phyloP scores from a whole-genome alignment of 2,797 vertebrate species.

The Microctenopoma lineatum region DNA sequence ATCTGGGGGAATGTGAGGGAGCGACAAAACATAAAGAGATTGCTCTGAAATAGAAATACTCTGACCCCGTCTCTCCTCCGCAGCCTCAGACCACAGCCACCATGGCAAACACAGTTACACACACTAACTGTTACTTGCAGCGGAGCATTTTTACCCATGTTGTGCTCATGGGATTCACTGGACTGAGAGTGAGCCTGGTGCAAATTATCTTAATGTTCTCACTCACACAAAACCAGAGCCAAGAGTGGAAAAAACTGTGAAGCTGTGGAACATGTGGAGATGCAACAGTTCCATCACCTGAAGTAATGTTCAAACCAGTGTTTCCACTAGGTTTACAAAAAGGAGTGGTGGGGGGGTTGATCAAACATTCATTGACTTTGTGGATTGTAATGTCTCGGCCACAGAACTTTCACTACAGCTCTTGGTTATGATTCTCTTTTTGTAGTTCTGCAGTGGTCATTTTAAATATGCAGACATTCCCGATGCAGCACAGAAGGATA shows the following conservation, averaged over 20 bases:
- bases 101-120: conserved; percentile 52
- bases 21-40: conserved; percentile 70
- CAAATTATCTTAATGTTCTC: conserved; percentile 21
- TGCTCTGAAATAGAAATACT: conserved; percentile 80
- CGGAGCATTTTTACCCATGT: conserved; percentile 18
- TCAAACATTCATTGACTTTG: no score
- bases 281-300: background rate
- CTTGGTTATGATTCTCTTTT: no score
- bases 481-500: no score
- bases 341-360: no score
- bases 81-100: conserved; percentile 60
- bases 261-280: conserved; percentile 4
- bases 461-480: no score
- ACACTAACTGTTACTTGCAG: conserved; percentile 50
- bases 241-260: conserved; percentile 2
- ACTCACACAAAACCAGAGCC: conserved; percentile 5
- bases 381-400: no score
- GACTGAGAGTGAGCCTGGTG: conserved; percentile 19
- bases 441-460: no score
- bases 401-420: no score
- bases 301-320: no score
- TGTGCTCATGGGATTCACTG: conserved; percentile 35
- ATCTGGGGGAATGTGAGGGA: conserved; percentile 62
- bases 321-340: no score
- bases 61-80: conserved; percentile 49